Base-by-base conservation (phyloP, 2,888 invertebrate species). In the Ichneumoninae sp. region DNA sequence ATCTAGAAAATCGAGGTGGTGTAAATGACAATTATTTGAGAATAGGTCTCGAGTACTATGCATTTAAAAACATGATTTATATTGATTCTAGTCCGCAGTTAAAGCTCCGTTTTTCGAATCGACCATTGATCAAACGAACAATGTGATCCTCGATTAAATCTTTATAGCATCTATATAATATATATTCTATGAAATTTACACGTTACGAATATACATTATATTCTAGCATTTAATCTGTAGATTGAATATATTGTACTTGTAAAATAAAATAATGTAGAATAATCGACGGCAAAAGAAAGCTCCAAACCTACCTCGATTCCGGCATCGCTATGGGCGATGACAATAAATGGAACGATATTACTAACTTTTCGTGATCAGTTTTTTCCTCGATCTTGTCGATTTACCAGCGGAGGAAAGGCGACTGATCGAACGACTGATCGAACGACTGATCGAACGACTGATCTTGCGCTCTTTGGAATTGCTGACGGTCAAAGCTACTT, bases 101-200 rank as follows among this genome's bases (percentile, higher is more conserved):
- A 13, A 57, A 75, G 84, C 82, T 78, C 69, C 71, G 74, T 87
- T 87, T 81, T 82, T 81, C 69, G 54, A 84, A 85, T 73, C 78
- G 82, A 85, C 82, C 83, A 87, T 86, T 84, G 86, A 86, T 85
- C 82, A 68, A 86, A 87, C 70, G 81, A 86, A 84, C 75, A 83
- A 85, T 88, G 87, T 87, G 85, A 86, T 86, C 78, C 80, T 86
- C 77, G 78, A 88, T 87, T 83, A 82, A 88, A 84, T 87, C 86
- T 88, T 88, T 87, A 87, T 87, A 85, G 81, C 82, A 75, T 88
- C 87, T 87, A 87, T 88, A 88, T 88, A 26, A 57, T 57, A 57
- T 57, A 57, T 57, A 89, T 88, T 88, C 87, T 88, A 88, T 88
- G 85, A 85, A 88, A 88, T 88, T 88, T 87, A 89, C 86, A 88